phyloP scores from a whole-genome alignment of 2,888 invertebrate species.

The Brachypalpus laphriformis region DNA sequence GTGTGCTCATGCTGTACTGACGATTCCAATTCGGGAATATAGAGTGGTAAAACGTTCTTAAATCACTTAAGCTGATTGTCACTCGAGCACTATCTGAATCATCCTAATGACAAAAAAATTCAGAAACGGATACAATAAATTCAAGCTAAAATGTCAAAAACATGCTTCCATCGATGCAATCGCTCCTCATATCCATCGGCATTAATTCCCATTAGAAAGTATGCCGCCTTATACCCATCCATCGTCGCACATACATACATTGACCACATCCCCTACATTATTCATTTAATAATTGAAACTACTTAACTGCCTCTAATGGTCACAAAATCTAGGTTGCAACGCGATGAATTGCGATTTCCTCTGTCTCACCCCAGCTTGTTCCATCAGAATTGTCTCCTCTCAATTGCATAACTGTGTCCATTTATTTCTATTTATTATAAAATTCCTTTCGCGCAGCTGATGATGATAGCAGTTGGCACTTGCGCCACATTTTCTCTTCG shows the following conservation, averaged over 20 bases:
- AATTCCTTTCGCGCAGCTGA: slow-evolving; percentile 38
- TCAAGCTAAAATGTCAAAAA: no score
- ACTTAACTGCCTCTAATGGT: slow-evolving; percentile 28
- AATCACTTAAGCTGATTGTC: no score
- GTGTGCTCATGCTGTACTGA: no score
- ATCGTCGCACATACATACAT: not conserved
- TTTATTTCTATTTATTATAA: slow-evolving; percentile 38
- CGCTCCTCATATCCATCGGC: not conserved
- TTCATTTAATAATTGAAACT: slow-evolving; percentile 44
- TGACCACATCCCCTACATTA: slow-evolving; percentile 16
- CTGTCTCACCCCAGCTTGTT: not conserved
- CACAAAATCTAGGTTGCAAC: slow-evolving; percentile 37
- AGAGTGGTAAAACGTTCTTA: no score
- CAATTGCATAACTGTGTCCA: slow-evolving; percentile 41
- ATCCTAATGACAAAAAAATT: no score
- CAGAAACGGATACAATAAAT: no score
- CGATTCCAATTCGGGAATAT: no score
- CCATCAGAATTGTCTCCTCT: not conserved
- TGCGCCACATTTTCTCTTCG: slow-evolving; percentile 25
- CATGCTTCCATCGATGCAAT: no score
- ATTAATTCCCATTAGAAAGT: slow-evolving; percentile 5
- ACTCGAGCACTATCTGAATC: no score
- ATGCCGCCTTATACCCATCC: not conserved
- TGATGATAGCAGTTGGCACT: slow-evolving; percentile 36
- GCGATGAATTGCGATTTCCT: slow-evolving; percentile 15